Percentiles rank a stretch among this genome's conserved stretches.
Evolutionary conservation across 2,113 vertebrate genomes (phyloP).

Genomic region (Zeus faber): DNA sequence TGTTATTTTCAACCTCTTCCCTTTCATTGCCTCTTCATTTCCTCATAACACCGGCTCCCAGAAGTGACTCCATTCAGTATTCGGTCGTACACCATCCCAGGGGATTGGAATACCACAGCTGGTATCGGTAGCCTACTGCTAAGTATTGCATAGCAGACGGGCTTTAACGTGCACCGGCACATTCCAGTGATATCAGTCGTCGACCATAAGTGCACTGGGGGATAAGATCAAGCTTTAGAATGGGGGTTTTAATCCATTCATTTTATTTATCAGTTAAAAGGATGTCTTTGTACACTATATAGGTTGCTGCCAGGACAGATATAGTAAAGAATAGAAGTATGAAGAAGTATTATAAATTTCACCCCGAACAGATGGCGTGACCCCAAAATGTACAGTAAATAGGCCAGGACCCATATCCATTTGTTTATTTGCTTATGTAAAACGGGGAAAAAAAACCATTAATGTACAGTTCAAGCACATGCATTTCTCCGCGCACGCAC

Average conservation of each 20-base stretch:
- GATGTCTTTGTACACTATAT: not conserved
- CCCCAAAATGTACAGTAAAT: not conserved
- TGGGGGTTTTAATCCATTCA: conserved; percentile 39
- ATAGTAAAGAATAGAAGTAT: not conserved
- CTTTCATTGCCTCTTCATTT: conserved; percentile 15
- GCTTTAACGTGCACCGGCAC: conserved; percentile 52
- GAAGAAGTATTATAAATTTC: too few relatives aligned
- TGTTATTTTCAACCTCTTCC: conserved; percentile 21
- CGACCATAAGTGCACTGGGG: conserved; percentile 52
- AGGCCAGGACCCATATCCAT: too few relatives aligned
- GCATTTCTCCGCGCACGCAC: too few relatives aligned
- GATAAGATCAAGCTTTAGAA: conserved; percentile 56
- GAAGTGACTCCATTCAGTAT: conserved; percentile 47
- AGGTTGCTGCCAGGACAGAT: not conserved
- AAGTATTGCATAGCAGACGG: conserved; percentile 57
- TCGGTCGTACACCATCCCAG: conserved; percentile 48
- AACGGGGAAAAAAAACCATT: too few relatives aligned
- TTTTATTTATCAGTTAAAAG: conserved; percentile 23
- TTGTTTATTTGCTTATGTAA: too few relatives aligned
- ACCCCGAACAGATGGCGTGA: not conserved
- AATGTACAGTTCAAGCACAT: too few relatives aligned
- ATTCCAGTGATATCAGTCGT: conserved; percentile 46
- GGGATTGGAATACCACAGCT: conserved; percentile 48
- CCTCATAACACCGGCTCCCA: conserved; percentile 30
- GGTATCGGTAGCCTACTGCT: conserved; percentile 46